Conservation (phyloP, 2,888 invertebrate genomes). For the Gisinianus flammeolus region DNA sequence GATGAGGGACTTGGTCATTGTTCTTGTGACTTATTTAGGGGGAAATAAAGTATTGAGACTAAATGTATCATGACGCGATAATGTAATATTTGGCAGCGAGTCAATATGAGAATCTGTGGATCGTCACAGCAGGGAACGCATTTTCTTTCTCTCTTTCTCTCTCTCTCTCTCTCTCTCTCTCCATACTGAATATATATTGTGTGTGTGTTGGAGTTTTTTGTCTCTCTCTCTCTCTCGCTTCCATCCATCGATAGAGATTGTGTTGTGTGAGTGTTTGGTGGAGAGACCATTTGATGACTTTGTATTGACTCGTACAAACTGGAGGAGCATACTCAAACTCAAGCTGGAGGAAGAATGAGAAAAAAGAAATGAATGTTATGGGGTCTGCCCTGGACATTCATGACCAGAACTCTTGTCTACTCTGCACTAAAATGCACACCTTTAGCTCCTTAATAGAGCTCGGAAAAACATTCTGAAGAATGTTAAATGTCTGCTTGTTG, state of each 20-base stretch:
- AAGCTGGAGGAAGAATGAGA: background rate
- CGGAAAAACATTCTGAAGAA: constrained; percentile 5
- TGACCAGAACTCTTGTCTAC: background rate
- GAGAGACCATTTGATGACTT: background rate
- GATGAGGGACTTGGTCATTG: constrained; percentile 1
- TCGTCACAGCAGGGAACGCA: constrained; percentile 53
- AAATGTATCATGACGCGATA: constrained; percentile 56
- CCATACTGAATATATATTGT: constrained; percentile 5
- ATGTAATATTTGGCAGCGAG: constrained; percentile 54
- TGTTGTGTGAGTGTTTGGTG: background rate
- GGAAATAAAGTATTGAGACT: constrained; percentile 41
- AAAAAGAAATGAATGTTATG: background rate
- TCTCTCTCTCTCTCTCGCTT: too few relatives aligned
- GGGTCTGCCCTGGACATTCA: constrained; percentile 2
- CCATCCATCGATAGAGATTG: background rate
- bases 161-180: constrained; percentile 2
- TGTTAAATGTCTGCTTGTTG: constrained; percentile 30
- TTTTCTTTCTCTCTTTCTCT: constrained; percentile 19
- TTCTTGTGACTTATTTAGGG: constrained; percentile 42
- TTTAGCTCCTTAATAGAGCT: constrained; percentile 3
- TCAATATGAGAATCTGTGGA: constrained; percentile 47
- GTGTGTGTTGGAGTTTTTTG: background rate
- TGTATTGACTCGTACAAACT: background rate
- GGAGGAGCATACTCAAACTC: background rate
- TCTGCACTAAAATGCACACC: constrained; percentile 18